phyloP scores from a whole-genome alignment of 2,113 vertebrate species.

The Apteryx mantelli region DNA sequence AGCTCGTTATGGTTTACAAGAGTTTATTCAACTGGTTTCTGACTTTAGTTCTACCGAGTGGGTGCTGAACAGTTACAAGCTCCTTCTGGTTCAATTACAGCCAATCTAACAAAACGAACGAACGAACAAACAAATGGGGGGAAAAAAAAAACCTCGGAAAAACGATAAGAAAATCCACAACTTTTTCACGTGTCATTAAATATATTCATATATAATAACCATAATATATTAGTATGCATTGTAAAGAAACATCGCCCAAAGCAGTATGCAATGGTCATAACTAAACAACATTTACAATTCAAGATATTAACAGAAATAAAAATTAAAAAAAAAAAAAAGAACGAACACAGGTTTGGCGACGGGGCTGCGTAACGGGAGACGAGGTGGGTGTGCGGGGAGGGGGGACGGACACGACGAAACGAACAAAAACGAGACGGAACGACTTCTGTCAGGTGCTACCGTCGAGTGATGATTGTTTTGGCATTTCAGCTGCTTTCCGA shows the following conservation, averaged over 20 bases:
- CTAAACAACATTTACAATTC: conserved; percentile 95
- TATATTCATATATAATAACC: conserved; percentile 99
- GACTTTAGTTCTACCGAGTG: conserved; percentile 91
- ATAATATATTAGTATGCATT: conserved; percentile 99
- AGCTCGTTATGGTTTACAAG: conserved; percentile 78
- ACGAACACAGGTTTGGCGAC: conserved; percentile 46
- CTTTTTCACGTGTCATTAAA: conserved; percentile 96
- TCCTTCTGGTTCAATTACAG: conserved; percentile 85
- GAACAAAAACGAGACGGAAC: not conserved
- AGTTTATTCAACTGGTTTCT: conserved; percentile 93
- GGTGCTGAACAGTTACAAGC: conserved; percentile 91
- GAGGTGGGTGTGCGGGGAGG: not conserved
- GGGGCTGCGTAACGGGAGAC: conserved; percentile 32
- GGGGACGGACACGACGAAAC: not conserved
- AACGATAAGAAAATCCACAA: conserved; percentile 90
- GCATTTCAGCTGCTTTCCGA: conserved; percentile 34
- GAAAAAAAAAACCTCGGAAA: conserved; percentile 74
- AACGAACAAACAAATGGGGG: conserved; percentile 49
- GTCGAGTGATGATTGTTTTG: conserved; percentile 20
- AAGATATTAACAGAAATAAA: conserved; percentile 83
- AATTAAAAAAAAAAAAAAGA: not conserved
- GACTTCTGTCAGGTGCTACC: not conserved
- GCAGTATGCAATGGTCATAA: conserved; percentile 87
- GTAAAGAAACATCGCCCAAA: conserved; percentile 89
- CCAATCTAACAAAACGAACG: conserved; percentile 77